Conservation (phyloP, 2,113 vertebrate genomes). For the Periophthalmodon schlosseri region DNA sequence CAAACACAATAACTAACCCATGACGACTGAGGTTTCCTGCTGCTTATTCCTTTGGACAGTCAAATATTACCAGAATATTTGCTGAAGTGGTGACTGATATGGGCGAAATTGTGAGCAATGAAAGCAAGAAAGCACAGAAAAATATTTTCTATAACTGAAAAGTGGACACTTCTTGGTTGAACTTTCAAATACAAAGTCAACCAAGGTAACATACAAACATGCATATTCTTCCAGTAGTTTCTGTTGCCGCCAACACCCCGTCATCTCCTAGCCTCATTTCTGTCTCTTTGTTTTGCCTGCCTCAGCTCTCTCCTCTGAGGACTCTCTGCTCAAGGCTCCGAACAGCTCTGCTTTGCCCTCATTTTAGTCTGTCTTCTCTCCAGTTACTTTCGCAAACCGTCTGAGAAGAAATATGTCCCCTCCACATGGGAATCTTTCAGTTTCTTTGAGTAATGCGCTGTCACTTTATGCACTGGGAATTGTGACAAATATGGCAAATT, state of each 20-base stretch:
- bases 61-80: too few relatives aligned
- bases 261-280: constrained; percentile 13
- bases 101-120: too few relatives aligned
- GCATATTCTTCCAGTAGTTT: not conserved
- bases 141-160: not conserved
- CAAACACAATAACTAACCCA: too few relatives aligned
- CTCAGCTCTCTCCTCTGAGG: constrained; percentile 42
- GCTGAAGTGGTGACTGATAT: too few relatives aligned
- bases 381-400: constrained; percentile 27
- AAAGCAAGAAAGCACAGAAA: not conserved
- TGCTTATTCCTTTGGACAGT: too few relatives aligned
- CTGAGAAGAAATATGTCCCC: constrained; percentile 32
- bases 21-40: too few relatives aligned
- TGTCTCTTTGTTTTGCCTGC: constrained; percentile 48
- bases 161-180: not conserved
- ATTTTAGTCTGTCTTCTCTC: constrained; percentile 21
- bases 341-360: constrained; percentile 48
- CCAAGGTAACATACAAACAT: not conserved
- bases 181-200: not conserved
- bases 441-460: constrained; percentile 61
- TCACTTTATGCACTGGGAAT: constrained; percentile 42
- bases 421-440: constrained; percentile 54
- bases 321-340: constrained; percentile 14
- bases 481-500: constrained; percentile 47
- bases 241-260: not conserved